Percentiles rank a stretch among this genome's conserved stretches.
phyloP scores from a whole-genome alignment of 2,888 invertebrate species.

The Mesochorus sp. region DNA sequence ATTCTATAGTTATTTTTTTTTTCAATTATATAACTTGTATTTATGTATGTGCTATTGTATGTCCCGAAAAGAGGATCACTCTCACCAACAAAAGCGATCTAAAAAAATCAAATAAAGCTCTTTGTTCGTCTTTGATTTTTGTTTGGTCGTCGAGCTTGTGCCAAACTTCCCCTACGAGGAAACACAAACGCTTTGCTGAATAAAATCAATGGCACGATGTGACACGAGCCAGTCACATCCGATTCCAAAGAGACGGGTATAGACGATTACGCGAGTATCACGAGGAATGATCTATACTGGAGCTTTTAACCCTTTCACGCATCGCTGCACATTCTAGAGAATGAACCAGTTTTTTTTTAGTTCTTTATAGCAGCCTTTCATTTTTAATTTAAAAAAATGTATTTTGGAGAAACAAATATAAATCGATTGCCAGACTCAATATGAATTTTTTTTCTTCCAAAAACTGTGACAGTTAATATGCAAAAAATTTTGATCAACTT shows the following conservation, averaged over 20 bases:
- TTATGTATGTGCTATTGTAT: too few relatives aligned
- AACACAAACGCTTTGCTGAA: slow-evolving; percentile 62
- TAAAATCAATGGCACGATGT: slow-evolving; percentile 63
- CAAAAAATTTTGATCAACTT: too few relatives aligned
- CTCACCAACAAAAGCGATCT: slow-evolving; percentile 44
- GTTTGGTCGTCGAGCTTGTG: slow-evolving; percentile 57
- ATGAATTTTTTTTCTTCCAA: too few relatives aligned
- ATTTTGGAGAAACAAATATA: too few relatives aligned
- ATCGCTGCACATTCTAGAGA: slow-evolving; percentile 24
- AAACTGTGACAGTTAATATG: too few relatives aligned
- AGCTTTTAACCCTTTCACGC: slow-evolving; percentile 44
- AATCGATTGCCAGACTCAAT: too few relatives aligned
- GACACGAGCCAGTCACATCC: slow-evolving; percentile 53
- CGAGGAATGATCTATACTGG: slow-evolving; percentile 28
- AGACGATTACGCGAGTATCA: slow-evolving; percentile 11
- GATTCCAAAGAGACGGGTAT: slow-evolving; percentile 6
- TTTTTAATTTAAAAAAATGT: too few relatives aligned
- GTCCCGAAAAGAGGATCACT: background rate
- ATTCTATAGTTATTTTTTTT: too few relatives aligned
- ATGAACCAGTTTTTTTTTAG: too few relatives aligned
- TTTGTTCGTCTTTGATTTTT: slow-evolving; percentile 64
- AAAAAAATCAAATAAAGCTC: slow-evolving; percentile 66
- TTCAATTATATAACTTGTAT: too few relatives aligned
- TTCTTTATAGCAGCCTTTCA: too few relatives aligned
- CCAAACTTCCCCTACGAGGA: slow-evolving; percentile 45